Evolutionary conservation across 2,888 invertebrate species (phyloP).

Genomic region (Sinohyriopsis cumingii): DNA sequence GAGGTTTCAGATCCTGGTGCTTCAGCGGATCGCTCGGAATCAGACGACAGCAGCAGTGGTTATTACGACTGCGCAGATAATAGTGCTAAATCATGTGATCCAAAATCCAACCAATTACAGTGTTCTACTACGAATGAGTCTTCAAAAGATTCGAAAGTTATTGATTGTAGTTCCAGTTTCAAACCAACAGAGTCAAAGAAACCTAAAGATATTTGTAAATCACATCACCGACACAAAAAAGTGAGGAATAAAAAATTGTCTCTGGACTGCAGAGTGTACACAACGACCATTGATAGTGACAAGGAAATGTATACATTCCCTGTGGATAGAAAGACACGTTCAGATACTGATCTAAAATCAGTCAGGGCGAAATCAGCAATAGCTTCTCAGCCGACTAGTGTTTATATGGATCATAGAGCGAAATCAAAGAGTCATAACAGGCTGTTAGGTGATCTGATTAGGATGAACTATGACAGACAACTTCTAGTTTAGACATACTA

Average conservation of each 20-base stretch:
- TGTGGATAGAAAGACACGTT: slow-evolving; percentile 21
- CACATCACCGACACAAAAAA: slow-evolving; percentile 12
- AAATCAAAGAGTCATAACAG: slow-evolving; percentile 41
- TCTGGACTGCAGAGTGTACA: slow-evolving; percentile 34
- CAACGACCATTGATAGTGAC: slow-evolving; percentile 32
- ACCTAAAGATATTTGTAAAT: slow-evolving; percentile 19
- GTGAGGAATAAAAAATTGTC: slow-evolving; percentile 26
- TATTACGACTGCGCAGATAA: slow-evolving; percentile 41
- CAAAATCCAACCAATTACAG: slow-evolving; percentile 2
- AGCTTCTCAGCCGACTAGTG: slow-evolving; percentile 37
- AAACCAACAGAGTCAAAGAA: slow-evolving; percentile 21
- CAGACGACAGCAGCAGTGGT: slow-evolving; percentile 44
- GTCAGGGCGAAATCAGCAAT: slow-evolving; percentile 33
- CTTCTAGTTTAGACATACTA: slow-evolving; percentile 27
- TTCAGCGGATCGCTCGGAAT: slow-evolving; percentile 43
- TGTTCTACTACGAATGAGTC: slow-evolving; percentile 1
- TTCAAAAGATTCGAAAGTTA: background rate
- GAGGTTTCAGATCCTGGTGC: slow-evolving; percentile 18
- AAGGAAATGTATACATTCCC: slow-evolving; percentile 48
- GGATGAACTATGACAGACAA: slow-evolving; percentile 50
- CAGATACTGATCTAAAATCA: slow-evolving; percentile 17
- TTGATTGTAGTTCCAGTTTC: slow-evolving; percentile 2
- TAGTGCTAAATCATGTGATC: slow-evolving; percentile 19
- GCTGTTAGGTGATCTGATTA: slow-evolving; percentile 45
- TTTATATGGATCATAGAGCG: slow-evolving; percentile 45